Conservation (phyloP, 2,113 vertebrate species). For the Shinisaurus crocodilurus region DNA sequence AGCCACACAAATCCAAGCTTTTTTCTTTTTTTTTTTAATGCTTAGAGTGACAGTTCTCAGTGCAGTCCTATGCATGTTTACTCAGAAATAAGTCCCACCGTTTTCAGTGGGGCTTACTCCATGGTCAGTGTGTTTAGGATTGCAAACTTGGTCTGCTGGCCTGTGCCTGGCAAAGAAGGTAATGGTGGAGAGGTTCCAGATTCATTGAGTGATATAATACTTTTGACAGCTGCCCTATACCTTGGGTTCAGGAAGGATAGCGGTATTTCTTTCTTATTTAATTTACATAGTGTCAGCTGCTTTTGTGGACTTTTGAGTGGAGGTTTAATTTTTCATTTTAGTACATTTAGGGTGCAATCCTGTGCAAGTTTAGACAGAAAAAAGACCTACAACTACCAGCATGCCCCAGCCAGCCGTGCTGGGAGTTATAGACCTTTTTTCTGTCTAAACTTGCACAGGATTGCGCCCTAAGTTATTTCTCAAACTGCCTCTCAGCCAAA, state of each 20-base stretch:
- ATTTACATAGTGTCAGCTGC: too few species aligned
- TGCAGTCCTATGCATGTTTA: neutral
- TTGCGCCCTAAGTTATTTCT: neutral
- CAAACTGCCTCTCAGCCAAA: neutral
- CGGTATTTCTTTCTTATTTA: neutral
- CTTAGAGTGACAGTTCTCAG: neutral
- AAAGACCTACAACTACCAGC: too few species aligned
- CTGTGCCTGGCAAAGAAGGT: constrained; percentile 10
- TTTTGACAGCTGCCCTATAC: neutral
- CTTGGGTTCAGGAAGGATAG: neutral
- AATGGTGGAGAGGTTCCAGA: neutral
- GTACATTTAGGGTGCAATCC: too few species aligned
- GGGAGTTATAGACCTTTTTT: too few species aligned
- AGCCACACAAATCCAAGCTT: constrained; percentile 4
- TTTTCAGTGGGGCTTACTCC: too few species aligned
- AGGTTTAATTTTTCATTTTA: neutral
- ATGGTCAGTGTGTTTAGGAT: too few species aligned
- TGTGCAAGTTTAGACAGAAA: too few species aligned
- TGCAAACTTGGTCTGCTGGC: neutral
- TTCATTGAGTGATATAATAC: neutral
- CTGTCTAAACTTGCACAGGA: too few species aligned
- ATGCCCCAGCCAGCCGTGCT: too few species aligned
- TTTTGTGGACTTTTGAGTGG: too few species aligned
- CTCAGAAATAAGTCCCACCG: neutral
- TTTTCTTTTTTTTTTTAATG: neutral